Percentiles rank a stretch among this genome's conserved stretches.
phyloP scores from a whole-genome alignment of 2,888 invertebrate genomes.

The Biston betularia region DNA sequence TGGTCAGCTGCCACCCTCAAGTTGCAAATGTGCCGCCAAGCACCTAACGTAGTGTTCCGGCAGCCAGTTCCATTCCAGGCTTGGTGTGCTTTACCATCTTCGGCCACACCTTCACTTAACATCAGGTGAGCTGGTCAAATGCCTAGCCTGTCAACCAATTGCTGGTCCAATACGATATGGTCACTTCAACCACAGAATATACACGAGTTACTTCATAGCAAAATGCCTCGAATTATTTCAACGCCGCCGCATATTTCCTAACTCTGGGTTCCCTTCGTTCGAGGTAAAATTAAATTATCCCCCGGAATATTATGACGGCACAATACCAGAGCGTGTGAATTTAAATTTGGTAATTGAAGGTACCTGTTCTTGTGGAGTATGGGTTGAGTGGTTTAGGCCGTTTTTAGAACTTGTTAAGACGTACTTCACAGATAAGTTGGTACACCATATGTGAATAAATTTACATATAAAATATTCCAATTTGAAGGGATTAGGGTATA shows the following conservation, averaged over 20 bases:
- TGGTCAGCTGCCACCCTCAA: too few species aligned
- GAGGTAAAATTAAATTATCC: constrained; percentile 33
- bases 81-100: too few species aligned
- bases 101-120: too few species aligned
- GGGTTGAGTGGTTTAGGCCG: constrained; percentile 14
- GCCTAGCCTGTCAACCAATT: too few species aligned
- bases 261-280: constrained; percentile 14
- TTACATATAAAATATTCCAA: constrained; percentile 22
- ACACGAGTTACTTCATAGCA: too few species aligned
- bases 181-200: background rate
- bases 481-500: constrained; percentile 11
- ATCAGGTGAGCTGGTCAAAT: too few species aligned
- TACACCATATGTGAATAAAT: constrained; percentile 28
- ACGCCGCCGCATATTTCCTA: constrained; percentile 27
- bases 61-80: too few species aligned
- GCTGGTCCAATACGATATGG: constrained; percentile 4
- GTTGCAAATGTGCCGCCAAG: too few species aligned
- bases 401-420: constrained; percentile 21
- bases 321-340: constrained; percentile 37
- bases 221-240: constrained; percentile 18
- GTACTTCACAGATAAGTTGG: constrained; percentile 7
- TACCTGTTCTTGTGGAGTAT: constrained; percentile 10
- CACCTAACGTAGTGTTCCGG: too few species aligned
- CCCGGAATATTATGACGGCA: constrained; percentile 31
- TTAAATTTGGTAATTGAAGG: constrained; percentile 36